Percentiles rank a stretch among this genome's conserved stretches.
phyloP scores from a whole-genome alignment of 2,113 vertebrate genomes.

The Synchiropus splendidus region DNA sequence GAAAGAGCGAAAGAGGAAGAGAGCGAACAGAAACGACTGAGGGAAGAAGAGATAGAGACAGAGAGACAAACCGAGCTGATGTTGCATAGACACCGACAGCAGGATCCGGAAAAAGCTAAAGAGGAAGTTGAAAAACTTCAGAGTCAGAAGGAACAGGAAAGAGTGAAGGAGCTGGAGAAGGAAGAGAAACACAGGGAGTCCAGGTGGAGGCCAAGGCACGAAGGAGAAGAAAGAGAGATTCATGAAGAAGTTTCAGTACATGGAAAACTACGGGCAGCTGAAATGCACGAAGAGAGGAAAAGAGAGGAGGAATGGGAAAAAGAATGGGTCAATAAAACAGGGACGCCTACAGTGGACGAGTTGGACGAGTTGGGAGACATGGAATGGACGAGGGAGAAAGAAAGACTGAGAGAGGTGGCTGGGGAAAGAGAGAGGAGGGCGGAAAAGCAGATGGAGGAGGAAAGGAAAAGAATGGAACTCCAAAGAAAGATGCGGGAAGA shows the following conservation, averaged over 20 bases:
- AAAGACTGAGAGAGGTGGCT: neutral
- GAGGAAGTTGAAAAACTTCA: neutral
- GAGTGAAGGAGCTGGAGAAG: neutral
- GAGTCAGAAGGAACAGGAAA: neutral
- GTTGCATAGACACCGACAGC: slow-evolving; percentile 2
- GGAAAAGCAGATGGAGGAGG: neutral
- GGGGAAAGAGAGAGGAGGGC: neutral
- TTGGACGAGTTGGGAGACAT: too few relatives aligned
- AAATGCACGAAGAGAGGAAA: neutral
- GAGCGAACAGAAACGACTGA: neutral
- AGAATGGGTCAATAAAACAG: slow-evolving; percentile 1
- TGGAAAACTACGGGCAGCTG: neutral
- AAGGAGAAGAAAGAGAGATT: neutral
- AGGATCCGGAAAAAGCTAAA: slow-evolving; percentile 7
- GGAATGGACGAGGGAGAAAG: neutral
- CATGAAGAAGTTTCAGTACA: neutral
- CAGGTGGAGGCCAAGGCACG: too few relatives aligned
- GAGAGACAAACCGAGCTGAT: slow-evolving; percentile 1
- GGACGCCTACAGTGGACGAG: too few relatives aligned
- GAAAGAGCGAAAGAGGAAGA: slow-evolving; percentile 2
- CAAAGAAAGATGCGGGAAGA: too few relatives aligned
- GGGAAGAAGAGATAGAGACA: neutral
- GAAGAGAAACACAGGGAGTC: too few relatives aligned
- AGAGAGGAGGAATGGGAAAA: slow-evolving; percentile 12
- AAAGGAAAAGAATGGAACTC: neutral